Evolutionary conservation across 1,140 invertebrate genomes (phyloP), one percentile per base, ranked within the genome.

Genomic region (Mercenaria mercenaria): DNA sequence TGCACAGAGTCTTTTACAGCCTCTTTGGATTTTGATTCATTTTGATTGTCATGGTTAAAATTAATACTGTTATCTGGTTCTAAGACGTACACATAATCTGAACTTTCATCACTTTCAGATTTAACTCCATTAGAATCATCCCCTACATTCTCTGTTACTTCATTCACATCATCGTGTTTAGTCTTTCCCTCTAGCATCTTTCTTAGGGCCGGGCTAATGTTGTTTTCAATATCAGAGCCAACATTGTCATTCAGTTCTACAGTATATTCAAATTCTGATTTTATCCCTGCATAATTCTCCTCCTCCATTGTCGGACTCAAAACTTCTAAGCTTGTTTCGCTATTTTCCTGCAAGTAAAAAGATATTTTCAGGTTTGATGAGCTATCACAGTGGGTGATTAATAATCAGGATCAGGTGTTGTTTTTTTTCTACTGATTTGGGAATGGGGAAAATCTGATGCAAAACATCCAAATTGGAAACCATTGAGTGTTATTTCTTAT

Each of bases 51-150:
- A 79, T 3, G n/a, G 11, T 41, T 32, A 8, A 76, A 41, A 41
- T 76, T n/a, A 50, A 79, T 79, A 56, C 50, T 79, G 4, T 43
- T n/a, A 23, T 79, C 50, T 26, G 43, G 50, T 79, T 79, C 74
- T 32, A 79, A 34, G 4, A 79, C 74, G 50, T 79, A 79, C 0
- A 79, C 74, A 79, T 79, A 79, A 18, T 79, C 74, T 50, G 74
- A 26, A 29, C 29, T 34, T 20, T 79, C 74, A 39, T 13, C 18
- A n/a, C 1, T 18, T 18, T 72, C 67, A 37, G 67, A 39, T 26
- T 39, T 41, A 13, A 3, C 67, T 4, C 67, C n/a, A 11, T 1
- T 15, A 39, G 34, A 29, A 72, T 41, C 37, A 23, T 72, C 67
- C 6, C 4, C 8, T 39, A 29, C 34, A 32, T 6, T 37, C n/a